Evolutionary conservation across 2,113 vertebrate genomes (phyloP).

Genomic region (Chauna torquata): DNA sequence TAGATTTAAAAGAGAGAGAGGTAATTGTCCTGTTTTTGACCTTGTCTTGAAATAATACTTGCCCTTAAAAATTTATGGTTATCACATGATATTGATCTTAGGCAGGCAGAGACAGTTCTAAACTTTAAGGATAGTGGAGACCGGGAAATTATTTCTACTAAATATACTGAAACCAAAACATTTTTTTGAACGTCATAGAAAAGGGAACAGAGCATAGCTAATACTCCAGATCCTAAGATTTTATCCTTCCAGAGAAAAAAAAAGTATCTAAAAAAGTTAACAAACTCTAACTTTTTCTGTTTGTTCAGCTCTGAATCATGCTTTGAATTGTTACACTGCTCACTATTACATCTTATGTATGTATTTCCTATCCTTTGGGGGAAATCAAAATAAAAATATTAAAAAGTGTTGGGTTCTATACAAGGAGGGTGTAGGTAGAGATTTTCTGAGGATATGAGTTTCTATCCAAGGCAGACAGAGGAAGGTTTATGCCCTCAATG

Average conservation of each 20-base stretch:
- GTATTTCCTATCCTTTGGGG: neutral
- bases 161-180: neutral
- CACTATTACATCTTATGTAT: neutral
- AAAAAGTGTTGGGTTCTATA: neutral
- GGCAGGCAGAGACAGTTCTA: neutral
- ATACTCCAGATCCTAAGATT: neutral
- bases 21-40: neutral
- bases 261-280: neutral
- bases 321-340: neutral
- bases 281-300: neutral
- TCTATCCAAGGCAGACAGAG: neutral
- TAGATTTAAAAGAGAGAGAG: neutral
- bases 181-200: neutral
- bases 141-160: neutral
- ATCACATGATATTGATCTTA: neutral
- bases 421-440: neutral
- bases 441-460: neutral
- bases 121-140: neutral
- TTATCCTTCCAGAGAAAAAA: neutral
- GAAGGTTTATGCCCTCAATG: neutral
- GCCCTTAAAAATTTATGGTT: accelerated
- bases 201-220: neutral
- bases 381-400: neutral
- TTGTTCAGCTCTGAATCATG: neutral
- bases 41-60: neutral